phyloP scores from a whole-genome alignment of 2,888 invertebrate species.

The Yponomeuta cagnagella region DNA sequence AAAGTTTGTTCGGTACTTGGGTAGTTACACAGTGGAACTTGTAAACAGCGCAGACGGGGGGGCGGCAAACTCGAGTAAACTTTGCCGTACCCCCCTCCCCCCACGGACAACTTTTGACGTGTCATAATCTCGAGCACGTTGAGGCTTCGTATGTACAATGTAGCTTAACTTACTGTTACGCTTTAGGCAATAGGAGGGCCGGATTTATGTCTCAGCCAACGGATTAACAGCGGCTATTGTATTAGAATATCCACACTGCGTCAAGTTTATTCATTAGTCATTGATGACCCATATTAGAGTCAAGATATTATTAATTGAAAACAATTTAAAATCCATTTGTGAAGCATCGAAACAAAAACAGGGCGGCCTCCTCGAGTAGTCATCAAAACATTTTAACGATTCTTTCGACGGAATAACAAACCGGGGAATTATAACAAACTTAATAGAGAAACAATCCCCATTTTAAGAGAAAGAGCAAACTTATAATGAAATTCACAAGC shows the following conservation, averaged over 20 bases:
- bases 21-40: slow-evolving; percentile 44
- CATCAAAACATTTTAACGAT: slow-evolving; percentile 4
- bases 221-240: not conserved
- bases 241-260: not conserved
- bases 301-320: too few relatives aligned
- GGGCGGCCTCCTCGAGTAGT: not conserved
- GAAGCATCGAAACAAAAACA: not conserved
- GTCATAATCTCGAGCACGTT: slow-evolving; percentile 41
- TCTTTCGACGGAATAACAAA: slow-evolving; percentile 11
- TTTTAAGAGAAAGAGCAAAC: slow-evolving; percentile 62
- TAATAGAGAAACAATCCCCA: slow-evolving; percentile 69
- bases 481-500: slow-evolving; percentile 75
- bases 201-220: slow-evolving; percentile 1
- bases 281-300: not conserved
- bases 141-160: slow-evolving; percentile 29
- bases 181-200: not conserved
- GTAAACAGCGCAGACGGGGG: slow-evolving; percentile 39
- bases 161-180: slow-evolving; percentile 21
- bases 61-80: slow-evolving; percentile 24
- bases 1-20: slow-evolving; percentile 28
- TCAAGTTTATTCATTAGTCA: not conserved
- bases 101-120: slow-evolving; percentile 41
- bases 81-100: not conserved
- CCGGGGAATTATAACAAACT: slow-evolving; percentile 55
- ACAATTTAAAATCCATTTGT: too few relatives aligned